phyloP scores from a whole-genome alignment of 2,888 invertebrate species.

The Panzeria rudis region DNA sequence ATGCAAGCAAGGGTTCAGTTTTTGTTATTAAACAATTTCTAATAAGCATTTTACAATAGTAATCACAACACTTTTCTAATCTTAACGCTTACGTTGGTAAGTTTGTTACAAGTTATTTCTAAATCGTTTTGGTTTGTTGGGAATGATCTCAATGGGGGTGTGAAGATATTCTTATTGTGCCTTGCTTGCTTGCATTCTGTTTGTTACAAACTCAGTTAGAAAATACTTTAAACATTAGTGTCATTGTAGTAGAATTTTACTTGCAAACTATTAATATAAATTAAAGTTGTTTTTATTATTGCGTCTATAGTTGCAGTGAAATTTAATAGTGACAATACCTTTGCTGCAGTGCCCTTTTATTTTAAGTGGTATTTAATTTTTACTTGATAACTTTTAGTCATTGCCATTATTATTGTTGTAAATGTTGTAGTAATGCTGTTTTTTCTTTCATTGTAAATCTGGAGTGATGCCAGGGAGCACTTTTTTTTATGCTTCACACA shows the following conservation, averaged over 20 bases:
- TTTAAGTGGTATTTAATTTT: background rate
- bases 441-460: background rate
- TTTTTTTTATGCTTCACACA: too few relatives aligned
- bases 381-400: background rate
- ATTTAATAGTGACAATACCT: background rate
- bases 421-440: background rate
- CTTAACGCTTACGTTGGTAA: too few relatives aligned
- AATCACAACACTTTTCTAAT: too few relatives aligned
- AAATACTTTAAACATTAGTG: conserved; percentile 24
- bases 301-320: conserved; percentile 1
- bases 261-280: conserved; percentile 25
- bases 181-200: background rate
- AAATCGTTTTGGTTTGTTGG: too few relatives aligned
- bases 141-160: conserved; percentile 32
- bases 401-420: background rate
- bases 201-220: conserved; percentile 3
- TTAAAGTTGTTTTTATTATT: conserved; percentile 6
- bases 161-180: background rate
- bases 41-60: too few relatives aligned
- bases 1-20: too few relatives aligned
- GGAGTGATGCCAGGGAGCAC: too few relatives aligned
- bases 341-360: background rate
- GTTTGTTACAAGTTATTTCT: too few relatives aligned
- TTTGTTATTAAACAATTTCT: too few relatives aligned
- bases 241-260: conserved; percentile 29